Evolutionary conservation across 1,140 invertebrate species (phyloP), one percentile per base, ranked within the genome.

Genomic region (Anastrepha ludens): DNA sequence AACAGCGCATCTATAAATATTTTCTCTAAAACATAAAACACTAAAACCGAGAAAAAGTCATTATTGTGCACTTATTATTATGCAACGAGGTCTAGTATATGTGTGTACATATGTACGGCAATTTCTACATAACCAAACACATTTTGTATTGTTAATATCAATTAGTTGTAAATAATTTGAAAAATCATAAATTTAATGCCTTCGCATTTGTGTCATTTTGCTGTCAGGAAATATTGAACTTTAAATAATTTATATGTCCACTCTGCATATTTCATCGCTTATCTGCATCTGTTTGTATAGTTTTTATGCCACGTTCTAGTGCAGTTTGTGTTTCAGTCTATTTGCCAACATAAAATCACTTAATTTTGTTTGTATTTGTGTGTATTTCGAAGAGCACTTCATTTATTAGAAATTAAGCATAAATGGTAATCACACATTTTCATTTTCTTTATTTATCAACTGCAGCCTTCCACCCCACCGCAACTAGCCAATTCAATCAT

Each of bases 401-500:
- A 74, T 74, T 47, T 74, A 74, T 74, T 17, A 44, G 67, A 44
- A 74, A 74, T 74, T 74, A 47, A 44, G 67, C 41, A 47, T 41
- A 74, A 74, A 74, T 74, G 41, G 41, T 62, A 11, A 62, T 11
- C 11, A 62, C 67, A 74, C 41, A 29, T 29, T n/a, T 74, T 9
- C 41, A 44, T 41, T 74, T 7, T 29, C 67, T 17, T 41, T 15
- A 44, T 15, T n/a, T 47, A 47, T 55, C 50, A 55, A 11, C 50
- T 11, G 50, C 50, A 6, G 50, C 11, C 11, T 55, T 55, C 6
- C 50, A 6, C 50, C 29, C 29, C 29, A 1, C 6, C 50, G 50
- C 50, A 8, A 11, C 50, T 11, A 2, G 50, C 11, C 50, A 55
- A 55, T 55, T 8, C 6, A 55, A 29, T 29, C 29, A 55, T 55